Percentiles rank a stretch among this genome's conserved stretches.
These are phyloP conservation scores for Dicaeum eximium DNA, from an alignment of 2,113 vertebrate species.

Conservation along the genomic window DNA sequence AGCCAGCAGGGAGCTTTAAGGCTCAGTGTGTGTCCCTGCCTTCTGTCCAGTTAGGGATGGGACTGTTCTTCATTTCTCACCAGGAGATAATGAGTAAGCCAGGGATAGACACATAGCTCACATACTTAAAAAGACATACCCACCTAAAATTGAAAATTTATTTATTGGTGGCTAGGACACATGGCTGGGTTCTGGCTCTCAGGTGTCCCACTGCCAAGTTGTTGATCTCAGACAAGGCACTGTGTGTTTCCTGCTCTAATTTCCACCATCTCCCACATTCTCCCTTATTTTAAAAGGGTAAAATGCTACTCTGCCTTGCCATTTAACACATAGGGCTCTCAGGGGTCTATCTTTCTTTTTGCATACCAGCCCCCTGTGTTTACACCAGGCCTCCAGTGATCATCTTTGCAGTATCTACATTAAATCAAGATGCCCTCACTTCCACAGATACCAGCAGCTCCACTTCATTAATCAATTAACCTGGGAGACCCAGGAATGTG, in stretches of 20 bases:
- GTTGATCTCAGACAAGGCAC: background rate
- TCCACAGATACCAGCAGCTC: background rate
- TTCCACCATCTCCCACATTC: background rate
- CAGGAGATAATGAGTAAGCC: background rate
- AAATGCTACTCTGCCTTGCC: background rate
- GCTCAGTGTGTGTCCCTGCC: background rate
- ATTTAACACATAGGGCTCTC: background rate
- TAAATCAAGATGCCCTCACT: slow-evolving; percentile 4
- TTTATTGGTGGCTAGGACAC: background rate
- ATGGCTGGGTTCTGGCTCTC: background rate
- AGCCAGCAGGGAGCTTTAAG: background rate
- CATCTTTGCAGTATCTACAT: background rate
- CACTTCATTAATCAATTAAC: slow-evolving; percentile 47
- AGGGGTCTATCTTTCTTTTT: background rate
- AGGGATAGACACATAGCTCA: background rate
- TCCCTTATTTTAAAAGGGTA: background rate
- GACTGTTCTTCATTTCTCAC: background rate
- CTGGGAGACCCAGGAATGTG: background rate
- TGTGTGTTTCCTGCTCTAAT: background rate
- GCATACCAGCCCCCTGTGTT: background rate
- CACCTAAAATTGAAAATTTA: background rate
- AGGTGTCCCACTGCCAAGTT: background rate
- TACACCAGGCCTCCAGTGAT: background rate
- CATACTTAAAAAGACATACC: background rate
- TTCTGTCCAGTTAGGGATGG: background rate